A percentile compares a stretch with the other conserved stretches of the same genome.
These are phyloP conservation scores for Phymatocera aterrima DNA, from an alignment of 2,888 invertebrate species.

Conservation along the genomic window DNA sequence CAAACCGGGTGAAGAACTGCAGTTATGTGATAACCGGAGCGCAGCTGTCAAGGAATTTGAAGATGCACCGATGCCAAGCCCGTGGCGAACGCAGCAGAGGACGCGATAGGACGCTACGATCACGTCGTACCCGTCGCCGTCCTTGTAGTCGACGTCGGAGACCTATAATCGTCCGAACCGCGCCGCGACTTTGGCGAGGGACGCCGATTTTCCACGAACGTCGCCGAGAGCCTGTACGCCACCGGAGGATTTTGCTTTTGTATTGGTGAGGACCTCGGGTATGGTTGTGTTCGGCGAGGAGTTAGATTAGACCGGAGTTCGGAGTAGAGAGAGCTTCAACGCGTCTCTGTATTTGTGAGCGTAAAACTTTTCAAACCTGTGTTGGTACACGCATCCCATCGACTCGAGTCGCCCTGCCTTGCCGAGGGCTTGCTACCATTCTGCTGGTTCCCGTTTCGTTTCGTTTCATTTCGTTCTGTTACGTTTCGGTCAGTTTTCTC, in stretches of 20 bases:
- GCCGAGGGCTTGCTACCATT: slow-evolving; percentile 31
- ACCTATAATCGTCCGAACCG: slow-evolving; percentile 61
- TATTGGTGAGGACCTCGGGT: slow-evolving; percentile 56
- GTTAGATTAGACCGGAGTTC: slow-evolving; percentile 70
- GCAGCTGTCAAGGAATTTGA: slow-evolving; percentile 11
- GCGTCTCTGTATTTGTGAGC: slow-evolving; percentile 66
- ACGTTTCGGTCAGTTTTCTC: neutral
- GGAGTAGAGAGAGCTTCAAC: slow-evolving; percentile 51
- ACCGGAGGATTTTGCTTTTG: slow-evolving; percentile 62
- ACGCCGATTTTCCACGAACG: slow-evolving; percentile 67
- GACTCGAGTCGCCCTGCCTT: slow-evolving; percentile 59
- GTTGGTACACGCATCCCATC: slow-evolving; percentile 69
- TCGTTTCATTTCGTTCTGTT: neutral
- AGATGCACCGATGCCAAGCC: slow-evolving; percentile 9
- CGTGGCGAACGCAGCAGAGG: slow-evolving; percentile 27
- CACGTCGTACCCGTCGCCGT: slow-evolving; percentile 45
- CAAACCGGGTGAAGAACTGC: neutral
- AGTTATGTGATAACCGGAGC: neutral
- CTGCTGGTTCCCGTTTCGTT: slow-evolving; percentile 45
- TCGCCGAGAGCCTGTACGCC: slow-evolving; percentile 65
- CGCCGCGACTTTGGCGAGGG: slow-evolving; percentile 63
- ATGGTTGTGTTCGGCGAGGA: slow-evolving; percentile 62
- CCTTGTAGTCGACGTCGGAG: slow-evolving; percentile 56
- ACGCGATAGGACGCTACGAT: slow-evolving; percentile 48
- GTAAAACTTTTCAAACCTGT: slow-evolving; percentile 73